These are phyloP conservation scores for Acropora tenuis DNA, from an alignment of 64 coral and sea anemone species.

Conservation along the genomic window DNA sequence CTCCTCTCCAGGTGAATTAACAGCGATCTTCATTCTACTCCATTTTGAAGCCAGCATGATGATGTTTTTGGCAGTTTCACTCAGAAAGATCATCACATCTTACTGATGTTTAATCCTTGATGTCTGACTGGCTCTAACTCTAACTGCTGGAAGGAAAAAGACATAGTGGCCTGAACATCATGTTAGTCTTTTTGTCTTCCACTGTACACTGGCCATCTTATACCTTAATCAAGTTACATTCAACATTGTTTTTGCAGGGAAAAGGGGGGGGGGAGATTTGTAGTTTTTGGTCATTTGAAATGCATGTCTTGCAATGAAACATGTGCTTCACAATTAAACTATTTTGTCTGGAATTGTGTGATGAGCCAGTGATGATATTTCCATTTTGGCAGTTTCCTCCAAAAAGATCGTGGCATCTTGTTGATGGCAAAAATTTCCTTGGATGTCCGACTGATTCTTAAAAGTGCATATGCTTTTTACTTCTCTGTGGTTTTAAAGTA, in stretches of 20 bases:
- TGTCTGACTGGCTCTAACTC: slow-evolving; percentile 55
- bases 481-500: neutral
- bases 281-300: too few species aligned
- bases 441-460: slow-evolving; percentile 73
- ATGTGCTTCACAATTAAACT: too few species aligned
- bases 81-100: slow-evolving; percentile 59
- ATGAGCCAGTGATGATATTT: too few species aligned
- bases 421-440: slow-evolving; percentile 76
- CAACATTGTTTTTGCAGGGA: too few species aligned
- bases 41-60: slow-evolving; percentile 38
- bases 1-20: too few species aligned
- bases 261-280: too few species aligned
- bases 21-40: too few species aligned
- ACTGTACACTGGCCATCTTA: too few species aligned
- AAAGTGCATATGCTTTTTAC: neutral
- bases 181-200: neutral
- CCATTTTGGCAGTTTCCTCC: slow-evolving; percentile 89
- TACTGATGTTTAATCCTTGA: slow-evolving; percentile 67
- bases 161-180: neutral
- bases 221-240: too few species aligned
- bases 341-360: too few species aligned
- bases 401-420: slow-evolving; percentile 62
- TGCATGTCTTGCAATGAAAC: too few species aligned
- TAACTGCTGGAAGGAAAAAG: too few species aligned
- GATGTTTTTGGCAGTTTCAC: slow-evolving; percentile 84